Base-by-base conservation (phyloP, 2,888 invertebrate species). In the Exephanes ischioxanthus region DNA sequence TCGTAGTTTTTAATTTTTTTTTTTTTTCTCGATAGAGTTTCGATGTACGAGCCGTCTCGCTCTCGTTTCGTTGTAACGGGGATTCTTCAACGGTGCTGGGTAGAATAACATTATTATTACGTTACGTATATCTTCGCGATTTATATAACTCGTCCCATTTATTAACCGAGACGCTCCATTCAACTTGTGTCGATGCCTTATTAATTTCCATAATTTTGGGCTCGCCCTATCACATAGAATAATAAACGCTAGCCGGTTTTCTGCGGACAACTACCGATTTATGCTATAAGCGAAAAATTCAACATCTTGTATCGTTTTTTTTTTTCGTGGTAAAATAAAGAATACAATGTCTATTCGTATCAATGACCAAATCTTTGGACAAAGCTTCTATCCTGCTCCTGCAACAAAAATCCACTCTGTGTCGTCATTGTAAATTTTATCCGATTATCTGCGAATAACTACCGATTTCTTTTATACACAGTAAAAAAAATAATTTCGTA, bases 81-180 rank as follows among this genome's bases (percentile, higher is more conserved):
- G 63, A 14, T 26, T 26, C 55, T 66, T 58, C 37, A 68, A 75
- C 51, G 85, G 85, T 85, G 78, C 41, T 82, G 85, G 85, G 85
- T 85, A 79, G 26, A 48, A 66, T 55, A 63, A 80, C 37, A 75
- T 51, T 51, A 37, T 75, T 37, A 48, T 51, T 66, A 26, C 53
- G 9, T 76, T 19, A 67, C 51, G 5, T 26, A 48, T 51, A 71
- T 58, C 63, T 19, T 68, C 78, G 48, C 71, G 37, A 80, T 63
- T 22, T 4, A 22, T 16, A 58, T 41, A 73, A 53, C 19, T 37
- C 68, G 45, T 58, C 33, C 41, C 51, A 73, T 45, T 75, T 53
- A 80, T 26, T 41, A 22, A 84, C 14, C 41, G 33, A 26, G 16
- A 75, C 41, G 19, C 33, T 80, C 71, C 68, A 72, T 66, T 45